Percentiles rank a stretch among this genome's conserved stretches.
Conservation (phyloP, 2,113 vertebrate genomes). For the Larimichthys polyactis region DNA sequence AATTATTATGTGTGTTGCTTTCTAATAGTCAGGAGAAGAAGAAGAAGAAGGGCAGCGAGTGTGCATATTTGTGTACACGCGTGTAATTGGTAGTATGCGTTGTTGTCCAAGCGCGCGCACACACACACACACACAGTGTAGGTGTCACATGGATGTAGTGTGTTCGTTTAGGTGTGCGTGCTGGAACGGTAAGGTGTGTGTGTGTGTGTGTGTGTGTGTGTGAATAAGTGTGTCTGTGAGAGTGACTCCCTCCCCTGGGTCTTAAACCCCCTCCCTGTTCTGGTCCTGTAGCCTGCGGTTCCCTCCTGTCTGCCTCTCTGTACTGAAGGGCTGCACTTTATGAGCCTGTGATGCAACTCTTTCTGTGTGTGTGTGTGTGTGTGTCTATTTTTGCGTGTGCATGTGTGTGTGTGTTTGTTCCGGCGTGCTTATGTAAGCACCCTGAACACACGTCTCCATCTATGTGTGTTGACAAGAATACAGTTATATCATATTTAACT, state of each 20-base stretch:
- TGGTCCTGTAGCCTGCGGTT: conserved; percentile 73
- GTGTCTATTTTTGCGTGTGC: conserved; percentile 12
- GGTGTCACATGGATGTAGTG: conserved; percentile 59
- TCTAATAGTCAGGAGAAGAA: conserved; percentile 40
- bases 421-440: conserved; percentile 80
- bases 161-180: conserved; percentile 46
- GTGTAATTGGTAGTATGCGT: conserved; percentile 60
- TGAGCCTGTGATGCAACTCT: conserved; percentile 78
- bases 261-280: conserved; percentile 75
- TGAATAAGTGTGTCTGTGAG: conserved; percentile 32
- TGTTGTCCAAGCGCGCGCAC: conserved; percentile 48
- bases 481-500: conserved; percentile 80
- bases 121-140: conserved; percentile 41
- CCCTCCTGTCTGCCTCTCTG: conserved; percentile 71
- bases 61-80: conserved; percentile 51
- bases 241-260: conserved; percentile 73
- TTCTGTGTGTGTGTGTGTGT: conserved; percentile 56
- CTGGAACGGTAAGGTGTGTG: conserved; percentile 41
- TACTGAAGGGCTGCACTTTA: conserved; percentile 69
- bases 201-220: conserved; percentile 36
- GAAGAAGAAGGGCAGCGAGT: conserved; percentile 46
- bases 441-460: conserved; percentile 67
- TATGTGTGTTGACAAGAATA: conserved; percentile 76
- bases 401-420: conserved; percentile 72
- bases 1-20: conserved; percentile 52